Evolutionary conservation across 2,113 vertebrate genomes (phyloP), one percentile per base, ranked within the genome.

Genomic region (Amphilophus citrinellus): DNA sequence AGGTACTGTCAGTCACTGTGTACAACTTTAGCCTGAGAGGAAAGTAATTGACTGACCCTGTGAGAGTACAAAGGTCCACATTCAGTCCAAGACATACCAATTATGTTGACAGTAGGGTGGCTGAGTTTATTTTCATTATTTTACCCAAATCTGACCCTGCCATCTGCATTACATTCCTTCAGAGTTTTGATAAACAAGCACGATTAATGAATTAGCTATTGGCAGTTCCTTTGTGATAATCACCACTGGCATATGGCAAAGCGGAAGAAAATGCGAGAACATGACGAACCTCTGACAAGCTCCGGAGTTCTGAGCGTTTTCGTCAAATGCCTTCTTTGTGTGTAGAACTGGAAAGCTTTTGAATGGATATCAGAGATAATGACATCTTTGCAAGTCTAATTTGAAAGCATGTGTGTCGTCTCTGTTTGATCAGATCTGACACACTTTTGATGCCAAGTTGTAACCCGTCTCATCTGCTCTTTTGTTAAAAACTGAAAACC

Each of bases 11-110:
- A 89, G 84, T 89, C 87, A 81, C 84, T 37, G 32, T 60, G 53
- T 56, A 57, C 81, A 71, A 50, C 86, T 87, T 85, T 63, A 85
- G 84, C 79, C 89, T 80, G 86, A 92, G 82, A 44, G 73, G 89
- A 93, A 94, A 90, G 81, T 91, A 91, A 94, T 92, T 90, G 87
- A 94, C 88, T 89, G 78, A 82, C 44, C 61, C 76, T 35, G 11
- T 27, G 68, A 90, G 84, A 79, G 80, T 79, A 73, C 47, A 57
- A 75, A 62, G 79, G 84, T 81, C 37, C 83, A 60, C 79, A 93
- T 88, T 68, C 59, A 86, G 76, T 81, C 85, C 57, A 63, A 79
- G 77, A 80, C 56, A 24, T 58, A 91, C 80, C 58, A 81, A 57
- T 88, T 80, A 50, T 15, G 10, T 2, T 79, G 77, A 65, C 35